Evolutionary conservation across 2,888 invertebrate species (phyloP), one percentile per base, ranked within the genome.

Genomic region (Drosophila pegasa): DNA sequence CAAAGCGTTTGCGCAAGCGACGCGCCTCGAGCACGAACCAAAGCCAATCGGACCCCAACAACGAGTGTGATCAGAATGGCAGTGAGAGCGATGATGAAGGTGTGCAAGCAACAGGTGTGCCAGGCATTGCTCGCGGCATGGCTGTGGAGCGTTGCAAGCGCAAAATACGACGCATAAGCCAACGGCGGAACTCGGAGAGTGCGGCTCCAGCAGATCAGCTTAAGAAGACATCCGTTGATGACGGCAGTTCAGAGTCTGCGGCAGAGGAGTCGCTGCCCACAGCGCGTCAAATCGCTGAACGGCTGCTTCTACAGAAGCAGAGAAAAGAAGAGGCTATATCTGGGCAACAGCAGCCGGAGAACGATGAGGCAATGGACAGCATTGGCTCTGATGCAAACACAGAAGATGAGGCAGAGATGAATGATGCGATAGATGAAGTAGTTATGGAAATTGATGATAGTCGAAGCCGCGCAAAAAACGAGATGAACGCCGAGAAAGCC

Each of bases 251-350:
- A 22, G 89, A 89, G 5, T 79, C 75, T 3, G 73, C 65, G 14
- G 60, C 37, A 3, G 87, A 81, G 4, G 80, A 80, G 25, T 66
- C 68, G 1, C 61, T 78, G n/a, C 80, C 91, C 0, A 89, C 89
- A 18, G 91, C 91, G 5, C 86, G 92, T 5, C 85, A 89, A 51
- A 91, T 91, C 35, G 91, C 90, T 5, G 91, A 91, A 55, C 81
- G 87, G 10, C 83, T 91, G 2, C 65, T 91, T 2, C 55, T 66
- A 4, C 77, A 75, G 54, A 51, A 73, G n/a, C 51, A 63, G 22
- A 16, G 51, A 14, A 31, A 31, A 22, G 35, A 63, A n/a, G 41
- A 22, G 29, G 16, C 18, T 35, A 3, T 12, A 5, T n/a, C 14
- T 2, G 29, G 59, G 9, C 16, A 64, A n/a, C 20, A 31, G 9